A percentile compares a stretch with the other conserved stretches of the same genome.
Conservation (phyloP, 2,113 vertebrate genomes). For the Apeltes quadracus region DNA sequence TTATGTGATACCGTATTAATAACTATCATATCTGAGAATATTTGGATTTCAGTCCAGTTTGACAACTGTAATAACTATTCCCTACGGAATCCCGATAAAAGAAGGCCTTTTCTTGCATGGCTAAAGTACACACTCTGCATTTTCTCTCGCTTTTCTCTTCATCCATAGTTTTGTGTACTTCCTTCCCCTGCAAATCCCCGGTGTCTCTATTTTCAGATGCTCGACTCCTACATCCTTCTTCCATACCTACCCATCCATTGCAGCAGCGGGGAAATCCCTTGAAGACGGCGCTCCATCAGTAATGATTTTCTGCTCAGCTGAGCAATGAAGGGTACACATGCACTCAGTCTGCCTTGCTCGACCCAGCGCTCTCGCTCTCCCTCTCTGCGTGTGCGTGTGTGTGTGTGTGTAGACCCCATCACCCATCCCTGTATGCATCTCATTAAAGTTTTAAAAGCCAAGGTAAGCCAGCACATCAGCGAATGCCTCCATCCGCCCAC, state of each 20-base stretch:
- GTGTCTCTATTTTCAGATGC: constrained; percentile 33
- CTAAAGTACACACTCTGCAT: neutral
- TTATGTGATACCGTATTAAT: neutral
- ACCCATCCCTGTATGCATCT: constrained; percentile 65
- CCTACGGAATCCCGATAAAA: neutral
- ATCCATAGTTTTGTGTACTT: neutral
- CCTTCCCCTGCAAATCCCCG: neutral
- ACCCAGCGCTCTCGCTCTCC: constrained; percentile 13
- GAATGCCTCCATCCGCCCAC: constrained; percentile 33
- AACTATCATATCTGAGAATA: neutral
- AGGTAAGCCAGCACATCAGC: constrained; percentile 63
- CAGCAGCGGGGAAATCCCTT: constrained; percentile 71
- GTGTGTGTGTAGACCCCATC: constrained; percentile 48
- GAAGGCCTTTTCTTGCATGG: neutral
- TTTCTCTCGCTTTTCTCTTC: constrained; percentile 31
- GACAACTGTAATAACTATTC: neutral
- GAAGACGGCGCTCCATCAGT: constrained; percentile 73
- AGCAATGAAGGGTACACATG: constrained; percentile 65
- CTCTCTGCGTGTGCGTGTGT: constrained; percentile 38
- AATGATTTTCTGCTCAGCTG: constrained; percentile 78
- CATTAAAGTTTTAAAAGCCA: constrained; percentile 72
- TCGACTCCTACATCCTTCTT: constrained; percentile 20
- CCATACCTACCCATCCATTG: constrained; percentile 24
- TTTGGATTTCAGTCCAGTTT: neutral
- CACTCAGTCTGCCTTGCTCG: constrained; percentile 46